These are phyloP conservation scores for Drosophila sproati DNA, from an alignment of 1,140 invertebrate species.

Conservation along the genomic window DNA sequence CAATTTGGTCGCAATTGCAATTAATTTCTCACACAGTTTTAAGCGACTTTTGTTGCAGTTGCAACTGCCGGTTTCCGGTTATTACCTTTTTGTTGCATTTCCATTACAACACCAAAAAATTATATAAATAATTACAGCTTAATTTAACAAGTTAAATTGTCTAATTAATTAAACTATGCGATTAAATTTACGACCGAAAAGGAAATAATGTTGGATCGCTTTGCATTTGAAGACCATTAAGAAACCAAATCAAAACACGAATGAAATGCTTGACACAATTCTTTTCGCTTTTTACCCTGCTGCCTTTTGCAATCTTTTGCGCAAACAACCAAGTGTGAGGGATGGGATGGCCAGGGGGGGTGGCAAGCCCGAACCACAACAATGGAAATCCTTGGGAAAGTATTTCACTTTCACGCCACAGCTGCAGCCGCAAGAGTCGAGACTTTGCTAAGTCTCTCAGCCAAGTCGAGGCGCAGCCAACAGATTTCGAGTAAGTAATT, in stretches of 20 bases:
- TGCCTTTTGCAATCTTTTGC: constrained; percentile 53
- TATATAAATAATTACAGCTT: constrained; percentile 15
- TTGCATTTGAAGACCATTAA: not conserved
- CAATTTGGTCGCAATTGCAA: constrained; percentile 68
- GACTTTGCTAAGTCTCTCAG: constrained; percentile 53
- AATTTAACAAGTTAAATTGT: constrained; percentile 11
- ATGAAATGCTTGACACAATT: constrained; percentile 72
- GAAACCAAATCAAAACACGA: constrained; percentile 34
- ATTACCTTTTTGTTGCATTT: constrained; percentile 4
- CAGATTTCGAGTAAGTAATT: constrained; percentile 80
- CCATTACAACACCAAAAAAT: not conserved
- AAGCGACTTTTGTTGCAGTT: constrained; percentile 55
- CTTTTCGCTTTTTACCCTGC: constrained; percentile 13
- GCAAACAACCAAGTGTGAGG: constrained; percentile 47
- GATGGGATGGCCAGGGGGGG: not conserved
- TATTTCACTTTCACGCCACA: constrained; percentile 80
- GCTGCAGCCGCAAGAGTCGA: constrained; percentile 60
- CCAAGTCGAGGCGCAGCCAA: constrained; percentile 16
- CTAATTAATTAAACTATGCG: constrained; percentile 18
- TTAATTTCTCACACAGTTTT: constrained; percentile 75
- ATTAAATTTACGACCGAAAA: not conserved
- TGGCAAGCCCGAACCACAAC: constrained; percentile 53
- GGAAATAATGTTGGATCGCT: constrained; percentile 6
- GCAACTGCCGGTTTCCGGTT: not conserved
- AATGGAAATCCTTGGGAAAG: constrained; percentile 75